These are phyloP conservation scores for Yponomeuta plumbellus DNA, from an alignment of 2,888 invertebrate species.

Conservation along the genomic window DNA sequence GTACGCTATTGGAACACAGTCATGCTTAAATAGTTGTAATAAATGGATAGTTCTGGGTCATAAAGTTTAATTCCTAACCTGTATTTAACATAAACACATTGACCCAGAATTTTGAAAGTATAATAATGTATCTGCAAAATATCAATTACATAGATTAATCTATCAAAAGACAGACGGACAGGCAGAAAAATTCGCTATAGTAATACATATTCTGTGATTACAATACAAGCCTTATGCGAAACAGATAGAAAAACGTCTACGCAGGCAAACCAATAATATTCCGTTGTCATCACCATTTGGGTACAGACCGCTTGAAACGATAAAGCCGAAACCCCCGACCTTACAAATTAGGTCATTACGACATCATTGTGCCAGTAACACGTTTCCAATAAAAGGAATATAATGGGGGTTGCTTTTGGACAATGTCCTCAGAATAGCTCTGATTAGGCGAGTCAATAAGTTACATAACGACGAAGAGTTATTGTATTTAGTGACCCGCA, in stretches of 20 bases:
- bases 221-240: too few relatives aligned
- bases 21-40: conserved; percentile 17
- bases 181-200: too few relatives aligned
- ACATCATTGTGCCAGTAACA: conserved; percentile 17
- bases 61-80: conserved; percentile 1
- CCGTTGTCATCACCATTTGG: too few relatives aligned
- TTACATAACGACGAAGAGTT: conserved; percentile 34
- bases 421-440: conserved; percentile 30
- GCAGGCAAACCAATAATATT: too few relatives aligned
- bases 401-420: conserved; percentile 23
- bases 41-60: conserved; percentile 3
- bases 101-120: background rate
- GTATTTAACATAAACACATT: background rate
- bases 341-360: conserved; percentile 16
- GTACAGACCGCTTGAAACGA: background rate
- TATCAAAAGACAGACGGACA: too few relatives aligned
- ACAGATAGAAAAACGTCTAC: too few relatives aligned
- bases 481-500: conserved; percentile 31
- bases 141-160: too few relatives aligned
- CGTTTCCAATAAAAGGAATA: conserved; percentile 17
- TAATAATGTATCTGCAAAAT: background rate
- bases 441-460: conserved; percentile 34
- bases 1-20: background rate
- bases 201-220: too few relatives aligned
- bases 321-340: background rate